Base-by-base conservation (phyloP, 2,113 vertebrate species). In the Mastomys coucha region DNA sequence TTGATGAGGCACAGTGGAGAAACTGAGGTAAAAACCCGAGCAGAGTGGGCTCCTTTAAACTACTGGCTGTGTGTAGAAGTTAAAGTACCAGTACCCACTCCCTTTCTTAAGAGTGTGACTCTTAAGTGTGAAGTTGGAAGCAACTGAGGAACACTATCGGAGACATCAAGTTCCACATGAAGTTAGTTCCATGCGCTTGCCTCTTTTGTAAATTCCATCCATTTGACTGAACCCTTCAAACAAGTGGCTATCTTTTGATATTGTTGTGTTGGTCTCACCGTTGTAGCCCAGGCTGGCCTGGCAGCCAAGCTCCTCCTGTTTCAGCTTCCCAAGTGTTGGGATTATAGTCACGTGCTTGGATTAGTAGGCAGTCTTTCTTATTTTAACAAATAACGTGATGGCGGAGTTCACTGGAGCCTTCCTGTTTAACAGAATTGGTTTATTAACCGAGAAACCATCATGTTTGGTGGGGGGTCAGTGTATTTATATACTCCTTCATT, bases 141-240 rank as follows among this genome's bases (percentile, higher is more conserved):
- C 22, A 60, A 17, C 13, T 22, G 28, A 63, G 58, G 80, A 26
- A 5, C 4, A 2, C 56, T 2, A 2, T 45, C 0, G 36, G 0
- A 0, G n/a, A 1, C 53, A n/a, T 1, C 0, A 17, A 5, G 9
- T 14, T 88, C 39, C 5, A 7, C 6, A 2, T 16, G 63, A 51
- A n/a, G n/a, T n/a, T n/a, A 70, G 2, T 24, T 36, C 13, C 0
- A 1, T 39, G 6, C 10, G 45, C 63, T 36, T 0, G 8, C 14
- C 24, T 28, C 53, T 56, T 72, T 3, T 58, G 1, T 12, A 72
- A 49, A 6, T n/a, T 89, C 70, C 80, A 45, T n/a, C 67, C 17
- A n/a, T 0, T 70, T 45, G 7, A 56, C 58, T 78, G 14, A 56
- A 42, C 36, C 45, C 76, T 77, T 88, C 81, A 65, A 58, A 84